Conservation (phyloP, 2,888 invertebrate genomes). For the Limenitis camilla region DNA sequence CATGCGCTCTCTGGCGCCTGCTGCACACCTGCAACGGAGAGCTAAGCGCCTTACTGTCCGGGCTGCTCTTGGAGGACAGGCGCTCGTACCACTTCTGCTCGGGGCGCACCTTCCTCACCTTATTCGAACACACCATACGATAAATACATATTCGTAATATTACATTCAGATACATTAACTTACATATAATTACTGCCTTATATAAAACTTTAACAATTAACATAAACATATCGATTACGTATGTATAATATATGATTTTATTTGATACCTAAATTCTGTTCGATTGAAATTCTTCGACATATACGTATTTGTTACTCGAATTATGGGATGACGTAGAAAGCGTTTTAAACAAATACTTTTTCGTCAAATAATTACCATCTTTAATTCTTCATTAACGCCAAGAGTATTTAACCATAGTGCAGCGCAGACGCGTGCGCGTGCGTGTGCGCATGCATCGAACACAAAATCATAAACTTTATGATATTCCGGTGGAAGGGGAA, state of each 20-base stretch:
- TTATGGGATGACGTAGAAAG: no score
- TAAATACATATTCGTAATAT: no score
- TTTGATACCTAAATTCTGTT: no score
- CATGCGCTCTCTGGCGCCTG: conserved; percentile 11
- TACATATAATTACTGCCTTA: no score
- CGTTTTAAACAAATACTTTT: no score
- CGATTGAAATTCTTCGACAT: no score
- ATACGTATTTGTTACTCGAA: no score
- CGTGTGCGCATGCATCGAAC: neutral
- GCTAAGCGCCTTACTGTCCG: conserved; percentile 45
- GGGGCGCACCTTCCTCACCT: conserved; percentile 51
- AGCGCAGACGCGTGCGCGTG: neutral
- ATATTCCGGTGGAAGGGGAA: neutral
- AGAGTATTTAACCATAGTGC: neutral
- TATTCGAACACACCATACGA: no score
- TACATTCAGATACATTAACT: no score
- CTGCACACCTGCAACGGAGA: conserved; percentile 56
- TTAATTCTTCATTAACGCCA: neutral
- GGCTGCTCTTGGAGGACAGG: conserved; percentile 45
- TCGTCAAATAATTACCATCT: neutral
- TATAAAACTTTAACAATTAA: no score
- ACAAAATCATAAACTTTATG: neutral
- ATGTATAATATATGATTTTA: no score
- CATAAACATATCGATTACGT: no score
- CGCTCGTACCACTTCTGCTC: conserved; percentile 67